These are phyloP conservation scores for Crossaster papposus DNA, from an alignment of 53 echinoderm and acorn worm genomes.

Conservation along the genomic window DNA sequence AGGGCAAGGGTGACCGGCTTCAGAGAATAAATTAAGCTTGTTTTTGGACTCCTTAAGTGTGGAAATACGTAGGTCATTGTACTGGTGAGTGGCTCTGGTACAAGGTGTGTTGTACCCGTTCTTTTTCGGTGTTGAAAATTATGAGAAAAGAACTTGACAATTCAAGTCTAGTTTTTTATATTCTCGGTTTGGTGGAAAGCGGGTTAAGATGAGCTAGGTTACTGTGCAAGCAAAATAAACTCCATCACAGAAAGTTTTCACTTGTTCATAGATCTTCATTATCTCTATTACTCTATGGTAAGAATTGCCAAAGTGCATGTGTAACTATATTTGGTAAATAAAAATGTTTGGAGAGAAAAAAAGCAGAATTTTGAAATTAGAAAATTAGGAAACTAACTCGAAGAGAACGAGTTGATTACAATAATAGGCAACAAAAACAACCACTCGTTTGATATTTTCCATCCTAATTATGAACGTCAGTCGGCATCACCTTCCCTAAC, in stretches of 20 bases:
- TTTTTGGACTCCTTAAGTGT: conserved; percentile 5
- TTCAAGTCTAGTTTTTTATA: neutral
- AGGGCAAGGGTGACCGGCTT: neutral
- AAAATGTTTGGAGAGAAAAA: neutral
- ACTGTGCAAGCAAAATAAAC: too few relatives aligned
- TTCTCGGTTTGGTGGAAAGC: neutral
- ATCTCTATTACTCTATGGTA: too few relatives aligned
- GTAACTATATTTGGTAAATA: too few relatives aligned
- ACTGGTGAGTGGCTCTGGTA: neutral
- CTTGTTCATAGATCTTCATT: too few relatives aligned
- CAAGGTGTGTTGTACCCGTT: neutral
- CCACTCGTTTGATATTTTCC: conserved; percentile 34
- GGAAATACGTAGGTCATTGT: neutral
- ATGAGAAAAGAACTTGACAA: neutral
- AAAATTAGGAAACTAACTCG: neutral
- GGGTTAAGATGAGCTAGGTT: neutral
- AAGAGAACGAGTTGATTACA: neutral
- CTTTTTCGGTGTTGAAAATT: neutral
- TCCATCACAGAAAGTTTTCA: too few relatives aligned
- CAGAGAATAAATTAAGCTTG: neutral
- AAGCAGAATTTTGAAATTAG: neutral
- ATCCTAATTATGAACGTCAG: conserved; percentile 38
- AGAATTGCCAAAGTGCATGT: too few relatives aligned
- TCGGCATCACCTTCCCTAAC: neutral
- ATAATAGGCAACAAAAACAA: conserved; percentile 31